These are phyloP conservation scores for Poecilia latipinna DNA, from an alignment of 2,113 vertebrate genomes.

Conservation along the genomic window DNA sequence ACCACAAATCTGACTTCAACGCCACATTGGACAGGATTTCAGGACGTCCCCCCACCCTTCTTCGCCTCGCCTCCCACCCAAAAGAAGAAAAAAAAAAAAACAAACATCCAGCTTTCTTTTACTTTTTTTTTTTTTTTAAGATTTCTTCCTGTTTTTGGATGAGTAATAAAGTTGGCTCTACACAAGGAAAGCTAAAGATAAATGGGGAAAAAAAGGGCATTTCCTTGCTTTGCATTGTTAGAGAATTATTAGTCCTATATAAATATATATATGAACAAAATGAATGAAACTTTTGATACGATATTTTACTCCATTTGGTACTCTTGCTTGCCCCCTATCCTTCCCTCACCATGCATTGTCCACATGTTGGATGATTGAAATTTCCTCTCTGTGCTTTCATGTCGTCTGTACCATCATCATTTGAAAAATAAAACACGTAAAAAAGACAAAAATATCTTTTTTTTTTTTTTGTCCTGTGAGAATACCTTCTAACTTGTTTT, in stretches of 20 bases:
- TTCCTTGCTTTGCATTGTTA: slow-evolving; percentile 80
- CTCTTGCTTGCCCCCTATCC: slow-evolving; percentile 65
- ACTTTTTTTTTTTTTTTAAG: slow-evolving; percentile 11
- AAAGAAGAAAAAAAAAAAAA: slow-evolving; percentile 29
- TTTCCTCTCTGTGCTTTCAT: slow-evolving; percentile 59
- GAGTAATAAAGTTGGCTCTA: slow-evolving; percentile 50
- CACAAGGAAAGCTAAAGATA: slow-evolving; percentile 54
- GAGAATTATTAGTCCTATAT: slow-evolving; percentile 79
- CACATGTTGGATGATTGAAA: slow-evolving; percentile 45
- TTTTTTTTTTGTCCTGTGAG: no score
- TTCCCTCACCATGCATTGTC: slow-evolving; percentile 32
- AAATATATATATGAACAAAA: slow-evolving; percentile 77
- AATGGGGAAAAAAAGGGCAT: slow-evolving; percentile 64
- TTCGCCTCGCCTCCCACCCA: slow-evolving; percentile 29
- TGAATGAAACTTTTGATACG: slow-evolving; percentile 79
- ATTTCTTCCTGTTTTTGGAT: slow-evolving; percentile 21
- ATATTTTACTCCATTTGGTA: slow-evolving; percentile 81
- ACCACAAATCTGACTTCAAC: slow-evolving; percentile 43
- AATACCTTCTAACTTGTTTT: no score
- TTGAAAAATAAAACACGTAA: slow-evolving; percentile 28
- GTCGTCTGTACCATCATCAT: slow-evolving; percentile 65
- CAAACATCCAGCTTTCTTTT: slow-evolving; percentile 39
- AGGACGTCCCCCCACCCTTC: slow-evolving; percentile 34
- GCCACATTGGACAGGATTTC: slow-evolving; percentile 58
- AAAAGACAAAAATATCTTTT: not conserved